These are phyloP conservation scores for Schizaphis graminum DNA, from an alignment of 2,888 invertebrate genomes.

Conservation along the genomic window DNA sequence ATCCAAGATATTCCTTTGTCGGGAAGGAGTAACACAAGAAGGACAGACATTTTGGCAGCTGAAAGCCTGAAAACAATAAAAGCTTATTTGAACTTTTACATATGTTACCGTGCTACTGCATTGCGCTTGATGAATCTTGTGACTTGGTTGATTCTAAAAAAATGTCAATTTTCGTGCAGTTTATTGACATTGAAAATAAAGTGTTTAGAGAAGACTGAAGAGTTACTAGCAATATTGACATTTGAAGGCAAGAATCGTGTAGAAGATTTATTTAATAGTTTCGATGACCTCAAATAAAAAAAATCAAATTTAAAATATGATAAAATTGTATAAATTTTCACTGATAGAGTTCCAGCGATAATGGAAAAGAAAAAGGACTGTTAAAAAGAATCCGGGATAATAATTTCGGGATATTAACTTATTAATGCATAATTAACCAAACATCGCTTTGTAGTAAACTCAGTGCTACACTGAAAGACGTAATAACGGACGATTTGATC, in stretches of 20 bases:
- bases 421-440: constrained; percentile 39
- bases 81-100: constrained; percentile 66
- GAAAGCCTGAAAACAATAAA: constrained; percentile 68
- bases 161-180: constrained; percentile 69
- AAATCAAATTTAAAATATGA: constrained; percentile 44
- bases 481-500: constrained; percentile 27
- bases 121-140: constrained; percentile 69
- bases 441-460: constrained; percentile 21
- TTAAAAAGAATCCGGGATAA: constrained; percentile 42
- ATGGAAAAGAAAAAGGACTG: constrained; percentile 60
- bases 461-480: constrained; percentile 1
- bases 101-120: constrained; percentile 69
- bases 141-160: constrained; percentile 69
- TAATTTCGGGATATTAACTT: constrained; percentile 15
- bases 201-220: constrained; percentile 68
- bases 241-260: constrained; percentile 63
- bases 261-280: constrained; percentile 68
- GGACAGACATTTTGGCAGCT: constrained; percentile 69
- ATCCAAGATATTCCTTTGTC: constrained; percentile 63
- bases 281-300: constrained; percentile 67
- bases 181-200: constrained; percentile 68
- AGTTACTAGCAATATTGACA: constrained; percentile 68
- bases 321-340: constrained; percentile 56
- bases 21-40: constrained; percentile 69
- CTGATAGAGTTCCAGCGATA: constrained; percentile 48